phyloP scores from a whole-genome alignment of 2,888 invertebrate genomes.

The Caenorhabditis sp. region DNA sequence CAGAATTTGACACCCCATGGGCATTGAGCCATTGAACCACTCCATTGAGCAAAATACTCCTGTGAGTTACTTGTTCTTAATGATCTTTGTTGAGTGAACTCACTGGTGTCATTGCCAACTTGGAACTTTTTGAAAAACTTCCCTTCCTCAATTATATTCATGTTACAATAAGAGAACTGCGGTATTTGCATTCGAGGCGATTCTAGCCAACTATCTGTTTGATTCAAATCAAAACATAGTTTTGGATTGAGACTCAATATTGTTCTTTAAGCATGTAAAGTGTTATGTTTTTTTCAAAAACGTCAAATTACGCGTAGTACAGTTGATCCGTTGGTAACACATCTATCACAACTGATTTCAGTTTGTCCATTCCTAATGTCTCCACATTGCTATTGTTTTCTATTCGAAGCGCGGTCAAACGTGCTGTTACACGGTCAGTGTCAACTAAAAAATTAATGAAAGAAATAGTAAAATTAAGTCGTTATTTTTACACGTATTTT shows the following conservation, averaged over 20 bases:
- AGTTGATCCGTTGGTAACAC: not conserved
- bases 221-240: not conserved
- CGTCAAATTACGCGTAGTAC: slow-evolving; percentile 13
- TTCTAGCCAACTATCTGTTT: slow-evolving; percentile 10
- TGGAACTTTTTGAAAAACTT: slow-evolving; percentile 3
- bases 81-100: too few species aligned
- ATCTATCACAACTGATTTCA: not conserved
- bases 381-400: not conserved
- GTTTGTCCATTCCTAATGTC: slow-evolving; percentile 11
- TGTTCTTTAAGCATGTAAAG: slow-evolving; percentile 25
- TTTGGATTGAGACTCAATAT: slow-evolving; percentile 5
- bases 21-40: slow-evolving; percentile 16
- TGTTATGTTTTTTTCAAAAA: too few species aligned
- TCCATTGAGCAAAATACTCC: slow-evolving; percentile 25
- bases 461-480: too few species aligned
- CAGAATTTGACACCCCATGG: slow-evolving; percentile 31
- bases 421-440: too few species aligned
- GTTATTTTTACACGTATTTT: not conserved
- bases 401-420: not conserved
- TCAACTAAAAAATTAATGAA: too few species aligned
- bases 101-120: slow-evolving; percentile 16
- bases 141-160: slow-evolving; percentile 2
- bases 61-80: not conserved
- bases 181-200: slow-evolving; percentile 1
- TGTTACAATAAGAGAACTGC: slow-evolving; percentile 16